Evolutionary conservation across 2,888 invertebrate species (phyloP), one percentile per base, ranked within the genome.

Genomic region (Thumatha senex): DNA sequence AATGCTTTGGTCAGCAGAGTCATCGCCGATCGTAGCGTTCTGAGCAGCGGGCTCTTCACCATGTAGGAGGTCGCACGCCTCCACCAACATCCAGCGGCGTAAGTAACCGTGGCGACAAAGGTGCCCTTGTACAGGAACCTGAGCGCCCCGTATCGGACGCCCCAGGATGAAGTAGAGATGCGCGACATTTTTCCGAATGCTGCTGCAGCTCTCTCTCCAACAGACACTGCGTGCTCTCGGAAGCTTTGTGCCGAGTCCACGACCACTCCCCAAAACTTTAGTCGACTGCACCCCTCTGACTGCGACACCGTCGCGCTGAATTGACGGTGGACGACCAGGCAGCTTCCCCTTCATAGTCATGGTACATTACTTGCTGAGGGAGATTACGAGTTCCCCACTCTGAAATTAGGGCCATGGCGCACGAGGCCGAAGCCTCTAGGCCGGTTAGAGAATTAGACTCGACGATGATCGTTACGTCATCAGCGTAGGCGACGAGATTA

Each of bases 401-500:
- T 5, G 18, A 24, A 5, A 24, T 24, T 24, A 24, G 18, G 5
- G 3, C 18, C 18, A 24, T 4, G 18, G 18, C 18, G 18, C 18
- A 24, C 5, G 18, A 24, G 18, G 18, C 18, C 3, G 18, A 24
- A 2, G 18, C 18, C 18, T 24, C 18, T 24, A 24, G 2, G 18
- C 18, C 18, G 18, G 18, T 5, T 24, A 2, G 18, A 2, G 18
- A 4, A 5, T 24, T 24, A 2, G 62, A 46, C 55, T 54, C 63
- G 2, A 72, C 41, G 12, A 67, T 12, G 0, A 71, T 3, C 1
- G 66, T 62, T 0, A 67, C 57, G 12, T 70, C 68, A 11, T 72
- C 67, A 0, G 70, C 70, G 43, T 68, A 70, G 0, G 70, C 67
- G 0, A 66, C 42, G 13, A 62, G 0, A 1, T 30, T 24, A 0